Evolutionary conservation across 2,113 vertebrate genomes (phyloP).

Genomic region (Paraplagusia blochii): DNA sequence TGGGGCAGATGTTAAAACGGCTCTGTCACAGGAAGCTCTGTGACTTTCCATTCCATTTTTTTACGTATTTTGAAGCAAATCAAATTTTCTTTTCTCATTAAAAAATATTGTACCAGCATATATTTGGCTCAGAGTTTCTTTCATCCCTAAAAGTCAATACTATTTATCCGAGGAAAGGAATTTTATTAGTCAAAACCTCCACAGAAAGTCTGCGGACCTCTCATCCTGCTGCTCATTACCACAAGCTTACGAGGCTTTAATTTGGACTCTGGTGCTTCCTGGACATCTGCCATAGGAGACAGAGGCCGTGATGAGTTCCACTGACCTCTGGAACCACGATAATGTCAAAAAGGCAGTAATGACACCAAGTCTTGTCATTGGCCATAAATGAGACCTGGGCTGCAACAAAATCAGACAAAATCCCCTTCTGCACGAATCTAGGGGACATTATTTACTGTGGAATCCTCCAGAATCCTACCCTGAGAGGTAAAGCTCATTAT

Average conservation of each 20-base stretch:
- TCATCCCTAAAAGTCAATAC: background rate
- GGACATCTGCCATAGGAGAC: background rate
- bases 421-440: conserved; percentile 21
- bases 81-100: no score
- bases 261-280: background rate
- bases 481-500: conserved; percentile 60
- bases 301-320: background rate
- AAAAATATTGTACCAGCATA: no score
- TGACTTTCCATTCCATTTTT: no score
- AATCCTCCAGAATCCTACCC: conserved; percentile 27
- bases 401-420: conserved; percentile 9
- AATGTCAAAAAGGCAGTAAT: background rate
- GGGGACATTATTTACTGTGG: conserved; percentile 19
- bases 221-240: background rate
- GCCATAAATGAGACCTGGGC: background rate
- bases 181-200: background rate
- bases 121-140: conserved; percentile 1
- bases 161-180: background rate
- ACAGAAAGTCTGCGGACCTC: background rate
- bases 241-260: background rate
- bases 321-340: background rate
- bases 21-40: no score
- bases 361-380: conserved; percentile 4
- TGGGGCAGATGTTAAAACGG: conserved; percentile 3
- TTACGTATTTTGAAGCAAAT: no score